Percentiles rank a stretch among this genome's conserved stretches.
These are phyloP conservation scores for Megaceryle alcyon DNA, from an alignment of 2,797 vertebrate species.

Conservation along the genomic window DNA sequence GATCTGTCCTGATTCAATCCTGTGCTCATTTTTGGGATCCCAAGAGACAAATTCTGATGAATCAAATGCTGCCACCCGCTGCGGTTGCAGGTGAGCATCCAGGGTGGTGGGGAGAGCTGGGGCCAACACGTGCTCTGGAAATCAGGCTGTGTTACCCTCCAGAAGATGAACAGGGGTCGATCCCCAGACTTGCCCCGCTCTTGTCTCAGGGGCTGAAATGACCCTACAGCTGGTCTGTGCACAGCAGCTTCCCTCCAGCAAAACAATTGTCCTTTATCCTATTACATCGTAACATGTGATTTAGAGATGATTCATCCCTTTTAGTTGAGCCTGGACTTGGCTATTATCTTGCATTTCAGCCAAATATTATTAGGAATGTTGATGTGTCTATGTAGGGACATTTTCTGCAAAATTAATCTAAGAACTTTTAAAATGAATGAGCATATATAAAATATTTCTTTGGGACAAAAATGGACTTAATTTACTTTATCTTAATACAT, in stretches of 20 bases:
- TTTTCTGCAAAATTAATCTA: constrained; percentile 4
- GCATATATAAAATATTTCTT: background rate
- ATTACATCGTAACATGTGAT: background rate
- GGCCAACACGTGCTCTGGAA: rapidly evolving
- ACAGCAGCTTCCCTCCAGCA: background rate
- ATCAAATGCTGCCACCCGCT: background rate
- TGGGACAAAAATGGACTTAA: background rate
- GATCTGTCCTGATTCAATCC: background rate
- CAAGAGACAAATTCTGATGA: background rate
- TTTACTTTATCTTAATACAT: constrained; percentile 6
- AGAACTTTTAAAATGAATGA: background rate
- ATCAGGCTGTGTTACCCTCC: background rate
- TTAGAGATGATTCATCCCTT: constrained; percentile 31
- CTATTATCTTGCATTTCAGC: background rate
- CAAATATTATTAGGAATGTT: constrained; percentile 5
- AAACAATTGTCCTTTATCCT: background rate
- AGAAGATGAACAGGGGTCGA: background rate
- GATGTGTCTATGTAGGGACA: background rate
- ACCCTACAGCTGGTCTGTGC: background rate
- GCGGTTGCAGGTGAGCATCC: background rate
- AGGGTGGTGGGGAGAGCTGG: background rate
- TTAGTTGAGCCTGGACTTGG: background rate
- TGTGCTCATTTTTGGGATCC: background rate
- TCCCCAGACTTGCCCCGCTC: background rate
- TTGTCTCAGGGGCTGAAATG: background rate